Evolutionary conservation across 2,797 vertebrate species (phyloP).

Genomic region (Naso thynnoides): DNA sequence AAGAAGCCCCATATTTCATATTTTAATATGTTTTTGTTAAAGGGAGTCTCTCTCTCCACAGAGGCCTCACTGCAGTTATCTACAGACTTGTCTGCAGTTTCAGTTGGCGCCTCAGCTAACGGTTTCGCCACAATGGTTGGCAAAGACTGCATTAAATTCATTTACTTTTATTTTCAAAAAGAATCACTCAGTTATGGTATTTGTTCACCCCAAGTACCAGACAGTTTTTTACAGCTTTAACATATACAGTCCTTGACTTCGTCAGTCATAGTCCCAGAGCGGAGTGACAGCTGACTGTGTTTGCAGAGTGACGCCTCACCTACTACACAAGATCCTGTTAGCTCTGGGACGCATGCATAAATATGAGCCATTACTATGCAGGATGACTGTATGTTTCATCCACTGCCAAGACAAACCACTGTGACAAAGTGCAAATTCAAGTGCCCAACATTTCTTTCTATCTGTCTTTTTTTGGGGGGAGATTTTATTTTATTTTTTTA

Average conservation of each 20-base stretch:
- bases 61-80: not conserved
- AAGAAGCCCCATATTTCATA: not conserved
- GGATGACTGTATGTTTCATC: not conserved
- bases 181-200: not conserved
- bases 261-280: not conserved
- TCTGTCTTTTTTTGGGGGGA: too few relatives aligned
- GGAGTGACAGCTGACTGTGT: not conserved
- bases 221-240: not conserved
- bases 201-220: not conserved
- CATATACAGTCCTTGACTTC: not conserved
- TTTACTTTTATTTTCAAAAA: too few relatives aligned
- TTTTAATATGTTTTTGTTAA: not conserved
- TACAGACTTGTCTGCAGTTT: not conserved
- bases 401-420: not conserved
- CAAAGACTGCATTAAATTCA: too few relatives aligned
- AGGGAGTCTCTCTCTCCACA: too few relatives aligned
- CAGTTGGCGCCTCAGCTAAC: too few relatives aligned
- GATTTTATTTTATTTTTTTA: too few relatives aligned
- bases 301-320: conserved; percentile 1
- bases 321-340: conserved; percentile 31
- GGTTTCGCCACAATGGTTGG: not conserved
- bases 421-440: not conserved
- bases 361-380: not conserved
- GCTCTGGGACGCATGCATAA: conserved; percentile 3
- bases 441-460: too few relatives aligned